Evolutionary conservation across 2,888 invertebrate genomes (phyloP), one percentile per base, ranked within the genome.

Genomic region (Melanophora roralis): DNA sequence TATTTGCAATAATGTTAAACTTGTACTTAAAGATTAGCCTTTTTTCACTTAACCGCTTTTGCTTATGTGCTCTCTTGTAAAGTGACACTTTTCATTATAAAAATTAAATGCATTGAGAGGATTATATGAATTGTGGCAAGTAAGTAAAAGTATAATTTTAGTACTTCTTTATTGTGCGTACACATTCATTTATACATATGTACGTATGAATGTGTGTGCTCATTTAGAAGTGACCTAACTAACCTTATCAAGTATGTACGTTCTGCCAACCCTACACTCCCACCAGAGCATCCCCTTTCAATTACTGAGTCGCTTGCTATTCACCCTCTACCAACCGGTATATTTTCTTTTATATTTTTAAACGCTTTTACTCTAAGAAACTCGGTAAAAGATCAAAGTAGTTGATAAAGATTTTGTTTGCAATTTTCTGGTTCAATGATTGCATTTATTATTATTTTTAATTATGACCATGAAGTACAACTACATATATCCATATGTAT

Each of bases 381-480:
- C 32, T 49, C 57, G 23, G 40, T 71, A 49, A 71, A 51, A 71
- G 76, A 77, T 71, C 64, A 77, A 77, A 77, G 76, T 51, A 49
- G 69, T 77, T 77, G 76, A 71, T 77, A 69, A 57, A 57, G 57
- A 77, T 71, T 65, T 77, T 78, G 49, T 47, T 74, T 78, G 73
- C 74, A 78, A 78, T 78, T 78, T 78, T 78, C 78, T 62, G 74
- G 62, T 55, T 69, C 67, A 78, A 74, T 73, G 67, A 78, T 68
- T 73, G 53, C 74, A 62, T 62, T 68, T 51, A 51, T 67, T 73
- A 43, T 62, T 73, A 57, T 74, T 78, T 73, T 73, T 78, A 78
- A 78, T 78, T 74, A 74, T 43, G 55, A 64, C 62, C 69, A 53
- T 55, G 65, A 49, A 67, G 9, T 51, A 51, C 51, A 59, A 51